Evolutionary conservation across 2,888 invertebrate genomes (phyloP).

Genomic region (Eilema griseolum): DNA sequence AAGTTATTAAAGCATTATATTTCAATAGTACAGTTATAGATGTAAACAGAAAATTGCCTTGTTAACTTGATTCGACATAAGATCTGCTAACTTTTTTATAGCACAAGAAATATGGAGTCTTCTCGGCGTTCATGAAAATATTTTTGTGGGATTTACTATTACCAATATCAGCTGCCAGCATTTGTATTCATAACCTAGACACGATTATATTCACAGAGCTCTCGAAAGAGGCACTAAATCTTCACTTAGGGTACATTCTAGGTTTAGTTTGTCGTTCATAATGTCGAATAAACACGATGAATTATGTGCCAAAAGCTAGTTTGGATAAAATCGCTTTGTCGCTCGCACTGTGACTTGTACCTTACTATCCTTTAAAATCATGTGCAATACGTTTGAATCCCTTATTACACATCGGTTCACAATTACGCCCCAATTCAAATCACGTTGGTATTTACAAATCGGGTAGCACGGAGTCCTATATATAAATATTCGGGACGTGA

Average conservation of each 20-base stretch:
- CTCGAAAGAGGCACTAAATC: neutral
- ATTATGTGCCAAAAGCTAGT: neutral
- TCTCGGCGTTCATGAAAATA: too few relatives aligned
- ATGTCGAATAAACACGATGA: neutral
- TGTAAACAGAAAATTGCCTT: too few relatives aligned
- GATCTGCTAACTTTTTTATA: too few relatives aligned
- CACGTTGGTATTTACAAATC: slow-evolving; percentile 50
- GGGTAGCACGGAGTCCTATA: slow-evolving; percentile 28
- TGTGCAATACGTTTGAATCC: slow-evolving; percentile 20
- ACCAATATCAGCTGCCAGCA: neutral
- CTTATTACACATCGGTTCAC: slow-evolving; percentile 27
- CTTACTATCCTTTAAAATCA: slow-evolving; percentile 16
- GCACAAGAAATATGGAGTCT: too few relatives aligned
- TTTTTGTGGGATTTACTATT: neutral
- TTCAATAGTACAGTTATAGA: too few relatives aligned
- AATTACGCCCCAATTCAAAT: slow-evolving; percentile 38
- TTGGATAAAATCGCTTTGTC: neutral
- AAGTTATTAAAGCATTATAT: too few relatives aligned
- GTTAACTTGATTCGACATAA: too few relatives aligned
- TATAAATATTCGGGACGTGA: slow-evolving; percentile 45
- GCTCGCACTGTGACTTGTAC: neutral
- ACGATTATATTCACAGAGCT: neutral
- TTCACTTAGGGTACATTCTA: neutral
- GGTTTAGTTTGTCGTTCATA: neutral
- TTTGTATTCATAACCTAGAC: neutral